Evolutionary conservation across 2,113 vertebrate genomes (phyloP).

Genomic region (Lepisosteus osseus): DNA sequence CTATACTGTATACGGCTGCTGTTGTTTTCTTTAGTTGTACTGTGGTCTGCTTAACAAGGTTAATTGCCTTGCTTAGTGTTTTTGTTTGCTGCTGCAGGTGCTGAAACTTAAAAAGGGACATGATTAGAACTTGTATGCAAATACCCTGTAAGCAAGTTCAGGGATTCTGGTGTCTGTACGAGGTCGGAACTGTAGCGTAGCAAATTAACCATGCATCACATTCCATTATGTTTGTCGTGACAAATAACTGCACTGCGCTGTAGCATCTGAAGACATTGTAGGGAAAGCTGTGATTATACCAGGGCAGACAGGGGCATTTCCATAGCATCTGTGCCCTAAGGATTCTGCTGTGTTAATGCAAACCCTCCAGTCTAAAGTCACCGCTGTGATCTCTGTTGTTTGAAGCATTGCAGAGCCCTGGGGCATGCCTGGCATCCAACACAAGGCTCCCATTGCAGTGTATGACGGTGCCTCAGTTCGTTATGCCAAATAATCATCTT

Average conservation of each 20-base stretch:
- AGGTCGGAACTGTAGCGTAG: slow-evolving; percentile 58
- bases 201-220: slow-evolving; percentile 64
- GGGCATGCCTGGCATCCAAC: slow-evolving; percentile 26
- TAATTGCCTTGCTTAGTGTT: slow-evolving; percentile 57
- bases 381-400: slow-evolving; percentile 37
- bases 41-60: slow-evolving; percentile 55
- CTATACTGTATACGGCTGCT: slow-evolving; percentile 31
- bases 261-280: slow-evolving; percentile 19
- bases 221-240: slow-evolving; percentile 57
- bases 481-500: slow-evolving; percentile 27
- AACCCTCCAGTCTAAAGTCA: slow-evolving; percentile 39
- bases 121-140: slow-evolving; percentile 62
- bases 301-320: slow-evolving; percentile 23
- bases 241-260: slow-evolving; percentile 24
- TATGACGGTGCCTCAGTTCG: slow-evolving; percentile 10
- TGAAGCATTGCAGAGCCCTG: slow-evolving; percentile 23
- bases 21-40: slow-evolving; percentile 52
- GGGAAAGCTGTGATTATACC: slow-evolving; percentile 25
- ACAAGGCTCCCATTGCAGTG: slow-evolving; percentile 24
- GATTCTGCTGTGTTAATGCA: slow-evolving; percentile 19
- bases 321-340: slow-evolving; percentile 21
- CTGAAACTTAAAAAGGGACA: slow-evolving; percentile 56
- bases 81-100: slow-evolving; percentile 31
- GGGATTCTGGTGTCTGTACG: slow-evolving; percentile 51
- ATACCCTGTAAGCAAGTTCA: slow-evolving; percentile 56